Evolutionary conservation across 2,113 vertebrate species (phyloP).

Genomic region (Patagioenas fasciata): DNA sequence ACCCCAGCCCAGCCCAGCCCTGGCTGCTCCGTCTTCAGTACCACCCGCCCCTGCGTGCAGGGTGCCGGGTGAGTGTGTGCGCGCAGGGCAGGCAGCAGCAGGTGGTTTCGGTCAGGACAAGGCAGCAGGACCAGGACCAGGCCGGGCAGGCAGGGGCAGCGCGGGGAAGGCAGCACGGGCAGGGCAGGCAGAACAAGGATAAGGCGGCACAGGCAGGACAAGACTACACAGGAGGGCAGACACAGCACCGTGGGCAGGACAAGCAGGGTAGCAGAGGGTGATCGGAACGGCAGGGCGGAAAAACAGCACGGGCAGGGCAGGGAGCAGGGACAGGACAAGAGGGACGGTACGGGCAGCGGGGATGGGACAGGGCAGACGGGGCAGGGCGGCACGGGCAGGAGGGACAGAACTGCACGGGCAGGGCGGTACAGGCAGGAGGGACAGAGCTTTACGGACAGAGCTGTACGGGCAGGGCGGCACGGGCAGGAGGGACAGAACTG

Average conservation of each 20-base stretch:
- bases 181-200: background rate
- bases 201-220: background rate
- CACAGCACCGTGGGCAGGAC: background rate
- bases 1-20: too few species aligned
- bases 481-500: too few species aligned
- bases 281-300: too few species aligned
- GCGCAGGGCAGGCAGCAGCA: background rate
- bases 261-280: background rate
- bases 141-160: background rate
- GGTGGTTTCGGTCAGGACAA: too few species aligned
- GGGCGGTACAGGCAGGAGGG: background rate
- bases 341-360: too few species aligned
- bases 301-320: background rate
- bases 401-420: background rate
- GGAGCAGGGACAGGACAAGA: background rate
- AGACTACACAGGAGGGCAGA: background rate
- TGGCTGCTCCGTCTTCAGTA: background rate
- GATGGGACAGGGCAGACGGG: too few species aligned
- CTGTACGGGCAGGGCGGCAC: too few species aligned
- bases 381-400: background rate
- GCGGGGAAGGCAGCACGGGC: background rate
- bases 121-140: background rate
- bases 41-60: too few species aligned
- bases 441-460: too few species aligned
- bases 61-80: fast-evolving